Evolutionary conservation across 2,888 invertebrate species (phyloP).

Genomic region (Aromia moschata): DNA sequence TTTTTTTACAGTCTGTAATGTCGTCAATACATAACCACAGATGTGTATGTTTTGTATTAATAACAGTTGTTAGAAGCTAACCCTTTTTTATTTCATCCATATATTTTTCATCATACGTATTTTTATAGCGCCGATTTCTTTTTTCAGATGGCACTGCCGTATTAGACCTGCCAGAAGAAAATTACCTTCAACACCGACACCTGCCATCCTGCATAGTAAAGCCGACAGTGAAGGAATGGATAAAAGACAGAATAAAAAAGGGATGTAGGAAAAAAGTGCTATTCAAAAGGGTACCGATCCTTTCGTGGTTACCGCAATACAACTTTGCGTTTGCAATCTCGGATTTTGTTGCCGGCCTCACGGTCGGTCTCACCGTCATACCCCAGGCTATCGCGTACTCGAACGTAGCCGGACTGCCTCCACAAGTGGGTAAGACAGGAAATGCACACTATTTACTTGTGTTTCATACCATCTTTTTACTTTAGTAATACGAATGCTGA

Average conservation of each 20-base stretch:
- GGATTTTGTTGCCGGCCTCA: constrained; percentile 82
- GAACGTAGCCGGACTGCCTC: constrained; percentile 67
- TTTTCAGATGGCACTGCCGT: constrained; percentile 36
- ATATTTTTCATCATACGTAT: too few species aligned
- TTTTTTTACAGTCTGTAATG: too few species aligned
- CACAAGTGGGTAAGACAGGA: constrained; percentile 72
- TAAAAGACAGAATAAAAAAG: constrained; percentile 64
- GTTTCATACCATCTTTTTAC: too few species aligned
- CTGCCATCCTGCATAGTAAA: constrained; percentile 35
- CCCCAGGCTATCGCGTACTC: constrained; percentile 70
- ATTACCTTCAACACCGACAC: constrained; percentile 37
- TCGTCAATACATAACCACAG: too few species aligned
- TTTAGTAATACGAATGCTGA: too few species aligned
- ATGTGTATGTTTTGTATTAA: too few species aligned
- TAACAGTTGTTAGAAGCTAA: too few species aligned
- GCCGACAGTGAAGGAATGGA: constrained; percentile 55
- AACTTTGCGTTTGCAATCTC: constrained; percentile 72
- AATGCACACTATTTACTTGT: too few species aligned
- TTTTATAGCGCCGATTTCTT: too few species aligned
- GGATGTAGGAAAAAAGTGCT: constrained; percentile 72
- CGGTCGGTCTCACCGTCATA: constrained; percentile 75
- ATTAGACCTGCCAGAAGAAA: constrained; percentile 52
- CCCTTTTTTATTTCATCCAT: too few species aligned
- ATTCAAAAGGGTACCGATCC: constrained; percentile 71
- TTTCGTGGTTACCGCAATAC: constrained; percentile 76